These are phyloP conservation scores for Anorthoa munda DNA, from an alignment of 2,888 invertebrate species.

Conservation along the genomic window DNA sequence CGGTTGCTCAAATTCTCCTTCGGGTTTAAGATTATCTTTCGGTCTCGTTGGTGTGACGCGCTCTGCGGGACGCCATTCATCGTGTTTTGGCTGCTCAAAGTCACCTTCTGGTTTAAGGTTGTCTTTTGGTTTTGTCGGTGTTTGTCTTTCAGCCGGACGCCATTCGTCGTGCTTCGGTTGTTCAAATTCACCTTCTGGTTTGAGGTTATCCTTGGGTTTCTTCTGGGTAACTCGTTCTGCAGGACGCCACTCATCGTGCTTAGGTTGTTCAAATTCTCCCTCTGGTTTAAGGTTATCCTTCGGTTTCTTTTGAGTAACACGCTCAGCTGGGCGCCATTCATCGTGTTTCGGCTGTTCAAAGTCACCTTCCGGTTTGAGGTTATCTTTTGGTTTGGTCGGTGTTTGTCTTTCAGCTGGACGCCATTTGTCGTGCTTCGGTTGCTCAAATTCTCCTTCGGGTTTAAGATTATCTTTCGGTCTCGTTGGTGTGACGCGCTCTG, in stretches of 20 bases:
- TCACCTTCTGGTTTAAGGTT: constrained; percentile 57
- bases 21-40: constrained; percentile 90
- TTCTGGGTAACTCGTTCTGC: constrained; percentile 58
- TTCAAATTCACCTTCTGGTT: constrained; percentile 90
- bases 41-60: constrained; percentile 72
- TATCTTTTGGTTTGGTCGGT: constrained; percentile 85
- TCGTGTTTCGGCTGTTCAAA: constrained; percentile 85
- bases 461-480: constrained; percentile 91
- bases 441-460: constrained; percentile 91
- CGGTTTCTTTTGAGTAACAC: constrained; percentile 69
- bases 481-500: constrained; percentile 86
- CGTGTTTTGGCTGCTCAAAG: constrained; percentile 49
- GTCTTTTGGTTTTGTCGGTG: constrained; percentile 46
- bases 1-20: constrained; percentile 86
- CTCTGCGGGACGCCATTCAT: constrained; percentile 80
- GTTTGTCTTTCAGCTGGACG: constrained; percentile 80
- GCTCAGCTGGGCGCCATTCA: constrained; percentile 70
- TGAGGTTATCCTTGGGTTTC: constrained; percentile 85
- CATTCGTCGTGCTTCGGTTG: constrained; percentile 71
- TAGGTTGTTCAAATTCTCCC: constrained; percentile 88
- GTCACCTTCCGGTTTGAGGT: constrained; percentile 89
- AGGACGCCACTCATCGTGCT: constrained; percentile 77
- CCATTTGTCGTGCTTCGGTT: constrained; percentile 84
- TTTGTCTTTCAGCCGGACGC: constrained; percentile 52
- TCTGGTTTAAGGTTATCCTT: constrained; percentile 90